Evolutionary conservation across 2,113 vertebrate genomes (phyloP).

Genomic region (Romanogobio albipinnatus): DNA sequence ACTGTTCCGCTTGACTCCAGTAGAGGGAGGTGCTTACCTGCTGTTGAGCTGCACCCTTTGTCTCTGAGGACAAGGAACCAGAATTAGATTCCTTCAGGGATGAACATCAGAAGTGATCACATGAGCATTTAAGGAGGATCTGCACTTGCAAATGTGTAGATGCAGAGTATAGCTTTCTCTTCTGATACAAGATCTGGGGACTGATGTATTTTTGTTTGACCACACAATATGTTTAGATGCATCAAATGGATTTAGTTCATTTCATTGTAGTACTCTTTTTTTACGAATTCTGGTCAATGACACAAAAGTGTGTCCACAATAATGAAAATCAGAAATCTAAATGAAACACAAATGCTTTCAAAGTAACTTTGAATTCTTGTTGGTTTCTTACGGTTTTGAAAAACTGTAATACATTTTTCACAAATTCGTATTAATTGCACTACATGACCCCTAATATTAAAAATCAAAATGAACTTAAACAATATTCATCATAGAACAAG

Average conservation of each 20-base stretch:
- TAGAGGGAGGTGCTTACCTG: slow-evolving; percentile 72
- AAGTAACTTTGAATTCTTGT: too few species aligned
- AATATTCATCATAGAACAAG: not conserved
- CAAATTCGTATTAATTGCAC: too few species aligned
- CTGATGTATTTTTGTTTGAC: not conserved
- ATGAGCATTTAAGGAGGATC: not conserved
- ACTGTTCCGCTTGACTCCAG: slow-evolving; percentile 55
- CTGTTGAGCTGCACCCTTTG: not conserved
- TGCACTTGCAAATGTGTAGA: not conserved
- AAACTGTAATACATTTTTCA: too few species aligned
- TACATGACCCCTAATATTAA: too few species aligned
- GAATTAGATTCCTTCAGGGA: slow-evolving; percentile 10
- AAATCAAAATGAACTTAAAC: not conserved
- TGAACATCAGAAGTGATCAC: not conserved
- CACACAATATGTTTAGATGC: not conserved
- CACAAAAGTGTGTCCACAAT: not conserved
- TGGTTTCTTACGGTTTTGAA: too few species aligned
- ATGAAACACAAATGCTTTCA: too few species aligned
- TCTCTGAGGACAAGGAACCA: slow-evolving; percentile 9
- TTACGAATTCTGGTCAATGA: not conserved
- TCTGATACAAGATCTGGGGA: not conserved
- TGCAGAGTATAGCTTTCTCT: not conserved
- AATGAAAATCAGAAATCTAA: not conserved
- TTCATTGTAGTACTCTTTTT: not conserved
- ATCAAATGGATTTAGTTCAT: not conserved